Evolutionary conservation across 2,797 vertebrate genomes (phyloP).

Genomic region (Tenualosa thibaudeaui): DNA sequence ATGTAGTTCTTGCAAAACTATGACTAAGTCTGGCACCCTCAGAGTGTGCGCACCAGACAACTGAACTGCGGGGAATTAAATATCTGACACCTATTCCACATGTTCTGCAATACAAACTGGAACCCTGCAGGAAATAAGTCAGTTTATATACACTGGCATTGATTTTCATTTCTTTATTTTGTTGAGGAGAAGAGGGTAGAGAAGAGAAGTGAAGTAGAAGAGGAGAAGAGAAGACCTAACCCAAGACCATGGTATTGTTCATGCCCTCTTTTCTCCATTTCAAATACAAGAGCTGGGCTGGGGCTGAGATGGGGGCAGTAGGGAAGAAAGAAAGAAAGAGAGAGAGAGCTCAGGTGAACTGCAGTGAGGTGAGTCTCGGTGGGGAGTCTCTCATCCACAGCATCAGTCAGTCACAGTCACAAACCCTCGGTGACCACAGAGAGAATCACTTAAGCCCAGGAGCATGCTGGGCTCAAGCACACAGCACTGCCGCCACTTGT

Average conservation of each 20-base stretch:
- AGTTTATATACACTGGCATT: background rate
- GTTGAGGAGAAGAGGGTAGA: background rate
- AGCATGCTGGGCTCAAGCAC: background rate
- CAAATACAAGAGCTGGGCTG: no score
- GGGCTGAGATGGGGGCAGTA: no score
- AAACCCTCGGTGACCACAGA: background rate
- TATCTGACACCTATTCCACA: background rate
- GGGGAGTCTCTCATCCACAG: conserved; percentile 3
- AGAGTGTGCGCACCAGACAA: background rate
- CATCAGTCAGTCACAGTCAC: conserved; percentile 1
- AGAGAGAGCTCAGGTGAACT: background rate
- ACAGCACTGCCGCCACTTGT: background rate
- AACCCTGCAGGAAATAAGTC: background rate
- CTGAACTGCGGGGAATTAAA: background rate
- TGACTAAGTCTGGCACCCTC: background rate
- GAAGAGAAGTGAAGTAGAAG: background rate
- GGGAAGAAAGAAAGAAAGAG: background rate
- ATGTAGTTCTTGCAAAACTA: background rate
- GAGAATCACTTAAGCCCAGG: conserved; percentile 13
- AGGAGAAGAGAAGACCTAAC: background rate
- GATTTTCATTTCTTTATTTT: background rate
- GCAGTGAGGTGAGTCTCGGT: background rate
- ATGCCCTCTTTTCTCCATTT: no score
- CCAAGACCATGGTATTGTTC: no score
- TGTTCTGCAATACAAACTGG: background rate